A percentile compares a stretch with the other conserved stretches of the same genome.
Evolutionary conservation across 1,140 invertebrate species (phyloP).

Genomic region (Zaprionus ornatus): DNA sequence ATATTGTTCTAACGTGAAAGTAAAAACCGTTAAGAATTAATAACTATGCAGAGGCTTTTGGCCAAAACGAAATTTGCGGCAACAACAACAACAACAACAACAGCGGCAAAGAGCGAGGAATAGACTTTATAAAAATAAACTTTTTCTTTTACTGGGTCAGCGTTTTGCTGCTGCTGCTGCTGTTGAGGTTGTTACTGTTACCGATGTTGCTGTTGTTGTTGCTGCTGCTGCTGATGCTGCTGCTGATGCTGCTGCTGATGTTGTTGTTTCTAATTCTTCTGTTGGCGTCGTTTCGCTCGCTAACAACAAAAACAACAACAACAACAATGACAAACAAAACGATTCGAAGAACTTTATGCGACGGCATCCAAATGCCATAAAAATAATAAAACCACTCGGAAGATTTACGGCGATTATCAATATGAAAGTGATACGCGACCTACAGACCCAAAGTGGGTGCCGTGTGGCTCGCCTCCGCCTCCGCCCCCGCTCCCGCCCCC

Average conservation of each 20-base stretch:
- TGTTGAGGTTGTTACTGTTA: not conserved
- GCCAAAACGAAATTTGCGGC: constrained; percentile 49
- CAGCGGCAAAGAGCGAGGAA: constrained; percentile 22
- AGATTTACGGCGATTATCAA: constrained; percentile 78
- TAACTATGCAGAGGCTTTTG: constrained; percentile 63
- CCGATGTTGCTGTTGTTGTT: constrained; percentile 16
- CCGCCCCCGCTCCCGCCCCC: not conserved
- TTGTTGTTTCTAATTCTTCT: constrained; percentile 45
- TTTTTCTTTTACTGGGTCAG: constrained; percentile 80
- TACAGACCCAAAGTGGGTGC: constrained; percentile 38
- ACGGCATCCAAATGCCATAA: constrained; percentile 41
- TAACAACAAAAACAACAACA: constrained; percentile 9
- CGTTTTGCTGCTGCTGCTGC: constrained; percentile 32
- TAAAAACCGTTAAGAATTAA: constrained; percentile 82
- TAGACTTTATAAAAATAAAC: constrained; percentile 68
- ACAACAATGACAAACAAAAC: constrained; percentile 49
- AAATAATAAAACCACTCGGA: constrained; percentile 56
- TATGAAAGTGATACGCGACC: constrained; percentile 77
- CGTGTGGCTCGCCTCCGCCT: not conserved
- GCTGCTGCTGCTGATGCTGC: not conserved
- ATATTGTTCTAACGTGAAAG: constrained; percentile 82
- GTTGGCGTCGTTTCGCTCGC: constrained; percentile 51
- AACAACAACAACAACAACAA: constrained; percentile 12
- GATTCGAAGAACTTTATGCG: constrained; percentile 35
- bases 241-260: not conserved